These are phyloP conservation scores for Rhabdomys dilectus DNA, from an alignment of 2,113 vertebrate species.

Conservation along the genomic window DNA sequence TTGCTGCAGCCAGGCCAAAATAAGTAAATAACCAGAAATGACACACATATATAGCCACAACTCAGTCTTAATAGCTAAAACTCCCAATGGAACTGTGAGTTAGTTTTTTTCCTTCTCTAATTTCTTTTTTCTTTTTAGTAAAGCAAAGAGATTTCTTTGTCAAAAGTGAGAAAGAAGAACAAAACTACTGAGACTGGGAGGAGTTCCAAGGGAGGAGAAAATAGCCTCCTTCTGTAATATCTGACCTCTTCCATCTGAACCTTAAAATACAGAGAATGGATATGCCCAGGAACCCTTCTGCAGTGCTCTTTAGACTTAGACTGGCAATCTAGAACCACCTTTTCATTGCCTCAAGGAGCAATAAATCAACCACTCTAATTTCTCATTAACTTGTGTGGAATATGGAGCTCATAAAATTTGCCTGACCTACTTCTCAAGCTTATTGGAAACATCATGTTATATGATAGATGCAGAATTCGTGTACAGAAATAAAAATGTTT, in stretches of 20 bases:
- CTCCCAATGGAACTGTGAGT: not conserved
- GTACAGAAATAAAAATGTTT: constrained; percentile 25
- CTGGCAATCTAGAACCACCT: constrained; percentile 23
- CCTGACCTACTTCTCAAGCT: not conserved
- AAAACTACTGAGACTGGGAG: not conserved
- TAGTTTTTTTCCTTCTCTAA: not conserved
- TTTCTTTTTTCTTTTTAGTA: not conserved
- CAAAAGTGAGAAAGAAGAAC: not conserved
- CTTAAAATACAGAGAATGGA: not conserved
- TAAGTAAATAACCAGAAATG: not conserved
- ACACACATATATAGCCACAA: not conserved
- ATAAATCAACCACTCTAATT: constrained; percentile 7
- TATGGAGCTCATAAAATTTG: constrained; percentile 17
- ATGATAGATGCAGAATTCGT: constrained; percentile 45
- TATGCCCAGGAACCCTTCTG: not conserved
- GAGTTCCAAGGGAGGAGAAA: not conserved
- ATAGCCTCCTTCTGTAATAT: not conserved
- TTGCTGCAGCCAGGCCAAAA: not conserved
- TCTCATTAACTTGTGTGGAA: constrained; percentile 47
- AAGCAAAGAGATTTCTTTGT: not conserved
- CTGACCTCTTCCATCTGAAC: not conserved
- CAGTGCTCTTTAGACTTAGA: not conserved
- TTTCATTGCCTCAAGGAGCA: not conserved
- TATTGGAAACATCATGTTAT: constrained; percentile 33
- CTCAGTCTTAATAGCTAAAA: constrained; percentile 4